Evolutionary conservation across 2,113 vertebrate species (phyloP), one percentile per base, ranked within the genome.

Genomic region (Excalfactoria chinensis): DNA sequence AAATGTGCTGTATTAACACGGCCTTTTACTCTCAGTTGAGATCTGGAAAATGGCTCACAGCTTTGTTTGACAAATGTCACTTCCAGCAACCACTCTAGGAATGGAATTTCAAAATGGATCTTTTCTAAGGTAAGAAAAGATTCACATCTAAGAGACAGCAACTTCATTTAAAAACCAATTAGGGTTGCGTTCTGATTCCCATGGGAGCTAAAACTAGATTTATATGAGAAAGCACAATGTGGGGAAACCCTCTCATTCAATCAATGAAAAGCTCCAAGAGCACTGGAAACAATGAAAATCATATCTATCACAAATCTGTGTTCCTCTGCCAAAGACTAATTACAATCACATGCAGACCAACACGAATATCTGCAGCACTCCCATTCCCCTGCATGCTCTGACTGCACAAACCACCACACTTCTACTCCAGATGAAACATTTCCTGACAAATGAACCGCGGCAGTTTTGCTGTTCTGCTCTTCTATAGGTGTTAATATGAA

Each of bases 381-480:
- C 78, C 20, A 48, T 76, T 75, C 69, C 74, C 23, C 58, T 3
- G 3, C 23, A 72, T 58, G 86, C 70, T 79, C 67, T 17, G 28
- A 68, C 37, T 28, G 51, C 51, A 53, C 32, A 94, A 82, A 94
- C 89, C 53, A 60, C 62, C 68, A 94, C 3, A 56, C 88, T 93
- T 69, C 84, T 86, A 85, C 64, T 93, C 67, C 43, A 90, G 67
- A 88, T 82, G 68, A 97, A 95, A 93, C 70, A 93, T 26, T 71
- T 80, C 79, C 84, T 93, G 25, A 83, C 88, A 94, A 93, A 73
- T 60, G 76, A 56, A 84, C 66, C 92, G 85, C 90, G 86, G 86
- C 92, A 96, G 92, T 78, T 95, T 85, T 80, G 90, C 73, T 95
- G 83, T 62, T 89, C 41, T 83, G 46, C 85, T 95, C 63, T 88